phyloP scores from a whole-genome alignment of 2,888 invertebrate genomes.

The Amblyjoppa fuscipennis region DNA sequence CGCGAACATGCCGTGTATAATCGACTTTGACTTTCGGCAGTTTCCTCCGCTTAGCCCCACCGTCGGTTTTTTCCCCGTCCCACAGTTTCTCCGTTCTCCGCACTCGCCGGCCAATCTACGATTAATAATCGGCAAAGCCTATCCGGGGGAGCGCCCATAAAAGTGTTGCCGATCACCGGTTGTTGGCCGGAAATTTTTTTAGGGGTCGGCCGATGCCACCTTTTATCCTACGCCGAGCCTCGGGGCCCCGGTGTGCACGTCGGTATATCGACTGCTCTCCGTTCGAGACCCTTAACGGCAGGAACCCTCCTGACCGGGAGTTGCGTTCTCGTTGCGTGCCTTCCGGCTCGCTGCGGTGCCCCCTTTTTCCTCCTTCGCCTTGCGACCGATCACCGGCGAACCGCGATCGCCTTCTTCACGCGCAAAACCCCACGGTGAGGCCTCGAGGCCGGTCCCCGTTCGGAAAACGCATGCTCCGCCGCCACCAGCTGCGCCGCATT shows the following conservation, averaged over 20 bases:
- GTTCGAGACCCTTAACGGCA: conserved; percentile 40
- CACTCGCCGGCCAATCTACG: conserved; percentile 17
- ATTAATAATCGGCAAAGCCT: background rate
- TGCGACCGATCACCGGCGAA: conserved; percentile 27
- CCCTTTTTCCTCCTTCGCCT: conserved; percentile 10
- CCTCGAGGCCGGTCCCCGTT: conserved; percentile 35
- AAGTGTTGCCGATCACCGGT: conserved; percentile 1
- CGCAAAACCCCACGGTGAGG: background rate
- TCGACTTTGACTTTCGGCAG: conserved; percentile 61
- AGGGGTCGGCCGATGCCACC: conserved; percentile 23
- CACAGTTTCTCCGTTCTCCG: background rate
- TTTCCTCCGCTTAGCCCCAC: conserved; percentile 44
- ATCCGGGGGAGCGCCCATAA: background rate
- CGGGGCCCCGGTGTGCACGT: background rate
- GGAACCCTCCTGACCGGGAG: conserved; percentile 55
- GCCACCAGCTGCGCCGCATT: conserved; percentile 84
- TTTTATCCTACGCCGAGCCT: background rate
- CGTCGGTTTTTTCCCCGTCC: conserved; percentile 19
- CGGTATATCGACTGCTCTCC: conserved; percentile 34
- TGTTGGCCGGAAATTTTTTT: background rate
- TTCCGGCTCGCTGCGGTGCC: conserved; percentile 2
- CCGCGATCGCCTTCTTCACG: background rate
- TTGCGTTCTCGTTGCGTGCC: background rate
- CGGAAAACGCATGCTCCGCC: conserved; percentile 83
- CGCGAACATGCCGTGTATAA: conserved; percentile 66